Percentiles rank a stretch among this genome's conserved stretches.
Conservation (phyloP, 2,888 invertebrate species). For the Ectemnius cavifrons region DNA sequence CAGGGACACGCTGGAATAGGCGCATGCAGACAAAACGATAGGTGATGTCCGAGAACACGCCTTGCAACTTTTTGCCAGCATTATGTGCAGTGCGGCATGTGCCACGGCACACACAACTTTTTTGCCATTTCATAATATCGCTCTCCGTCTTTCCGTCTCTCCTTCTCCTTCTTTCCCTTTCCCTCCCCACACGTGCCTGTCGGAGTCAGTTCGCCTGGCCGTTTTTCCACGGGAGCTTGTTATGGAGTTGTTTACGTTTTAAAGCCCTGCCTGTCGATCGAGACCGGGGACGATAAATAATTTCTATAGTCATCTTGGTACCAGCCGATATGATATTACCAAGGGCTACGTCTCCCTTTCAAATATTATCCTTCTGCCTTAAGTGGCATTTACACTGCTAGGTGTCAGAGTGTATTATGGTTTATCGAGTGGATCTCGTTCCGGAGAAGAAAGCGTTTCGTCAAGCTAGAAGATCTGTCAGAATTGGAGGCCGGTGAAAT, state of each 20-base stretch:
- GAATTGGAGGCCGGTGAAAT: constrained; percentile 68
- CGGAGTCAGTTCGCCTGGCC: too few relatives aligned
- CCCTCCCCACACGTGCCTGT: background rate
- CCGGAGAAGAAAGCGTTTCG: constrained; percentile 41
- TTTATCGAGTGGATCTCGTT: too few relatives aligned
- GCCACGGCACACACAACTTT: constrained; percentile 41
- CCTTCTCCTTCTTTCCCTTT: constrained; percentile 11
- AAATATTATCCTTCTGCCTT: too few relatives aligned
- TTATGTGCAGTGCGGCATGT: constrained; percentile 54
- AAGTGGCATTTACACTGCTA: too few relatives aligned
- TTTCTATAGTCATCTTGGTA: background rate
- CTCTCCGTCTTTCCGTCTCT: constrained; percentile 24
- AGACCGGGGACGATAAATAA: background rate
- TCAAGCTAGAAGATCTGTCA: constrained; percentile 56
- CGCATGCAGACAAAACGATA: constrained; percentile 41
- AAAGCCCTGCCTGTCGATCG: constrained; percentile 7
- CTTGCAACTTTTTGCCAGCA: constrained; percentile 62
- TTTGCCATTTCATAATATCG: constrained; percentile 58
- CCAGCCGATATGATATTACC: too few relatives aligned
- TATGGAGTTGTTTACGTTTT: constrained; percentile 32
- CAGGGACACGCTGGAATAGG: constrained; percentile 26
- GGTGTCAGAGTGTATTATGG: too few relatives aligned
- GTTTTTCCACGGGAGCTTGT: constrained; percentile 32
- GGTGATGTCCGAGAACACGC: constrained; percentile 56
- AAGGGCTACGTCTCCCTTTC: too few relatives aligned